phyloP scores from a whole-genome alignment of 2,113 vertebrate species.

The Microtus oregoni region DNA sequence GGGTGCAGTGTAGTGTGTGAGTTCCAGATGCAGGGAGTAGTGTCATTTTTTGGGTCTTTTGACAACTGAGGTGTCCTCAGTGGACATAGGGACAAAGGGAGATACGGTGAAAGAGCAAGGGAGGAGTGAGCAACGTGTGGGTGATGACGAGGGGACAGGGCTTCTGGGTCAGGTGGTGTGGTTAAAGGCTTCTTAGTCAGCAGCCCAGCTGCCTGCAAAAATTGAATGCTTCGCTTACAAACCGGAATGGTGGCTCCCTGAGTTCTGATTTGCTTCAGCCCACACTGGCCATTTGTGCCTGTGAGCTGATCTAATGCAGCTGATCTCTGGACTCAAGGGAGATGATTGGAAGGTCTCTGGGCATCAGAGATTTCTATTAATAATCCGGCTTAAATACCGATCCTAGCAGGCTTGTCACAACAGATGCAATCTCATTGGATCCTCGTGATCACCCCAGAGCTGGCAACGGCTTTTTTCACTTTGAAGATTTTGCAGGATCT shows the following conservation, averaged over 20 bases:
- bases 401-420: neutral
- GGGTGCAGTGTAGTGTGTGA: neutral
- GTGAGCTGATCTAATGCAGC: slow-evolving; percentile 58
- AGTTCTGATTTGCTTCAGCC: slow-evolving; percentile 71
- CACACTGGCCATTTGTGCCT: slow-evolving; percentile 21
- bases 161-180: slow-evolving; percentile 66
- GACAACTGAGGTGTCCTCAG: neutral
- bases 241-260: slow-evolving; percentile 57
- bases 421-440: neutral
- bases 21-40: neutral
- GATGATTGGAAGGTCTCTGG: slow-evolving; percentile 61
- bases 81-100: neutral
- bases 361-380: slow-evolving; percentile 64
- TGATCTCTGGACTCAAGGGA: slow-evolving; percentile 64
- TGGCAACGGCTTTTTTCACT: neutral
- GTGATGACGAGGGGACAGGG: neutral
- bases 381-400: slow-evolving; percentile 48
- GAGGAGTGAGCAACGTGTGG: neutral
- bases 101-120: neutral
- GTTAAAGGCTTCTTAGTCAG: slow-evolving; percentile 76
- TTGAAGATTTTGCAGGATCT: neutral
- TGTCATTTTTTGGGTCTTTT: neutral
- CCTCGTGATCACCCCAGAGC: neutral
- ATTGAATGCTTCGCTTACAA: slow-evolving; percentile 65
- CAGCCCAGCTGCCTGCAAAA: slow-evolving; percentile 78